Evolutionary conservation across 2,888 invertebrate genomes (phyloP).

Genomic region (Caenorhabditis afra): DNA sequence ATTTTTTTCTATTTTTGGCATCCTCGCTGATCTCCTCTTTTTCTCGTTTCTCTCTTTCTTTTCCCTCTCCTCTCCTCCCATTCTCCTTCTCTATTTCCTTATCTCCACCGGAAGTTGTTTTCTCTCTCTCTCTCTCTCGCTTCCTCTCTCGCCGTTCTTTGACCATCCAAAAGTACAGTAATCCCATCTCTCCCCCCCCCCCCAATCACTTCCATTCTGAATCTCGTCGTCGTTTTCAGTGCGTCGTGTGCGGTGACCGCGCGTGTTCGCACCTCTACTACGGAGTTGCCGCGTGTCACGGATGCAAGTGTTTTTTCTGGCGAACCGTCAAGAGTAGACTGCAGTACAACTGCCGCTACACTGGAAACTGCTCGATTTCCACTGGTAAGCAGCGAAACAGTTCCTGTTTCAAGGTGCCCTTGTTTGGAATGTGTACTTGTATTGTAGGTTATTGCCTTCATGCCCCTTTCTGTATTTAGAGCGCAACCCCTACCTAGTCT

Average conservation of each 20-base stretch:
- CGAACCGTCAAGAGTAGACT: slow-evolving; percentile 76
- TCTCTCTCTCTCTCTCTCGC: slow-evolving; percentile 1
- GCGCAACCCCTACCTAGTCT: no score
- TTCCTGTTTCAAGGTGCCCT: no score
- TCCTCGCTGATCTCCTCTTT: no score
- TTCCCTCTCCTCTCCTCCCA: background rate
- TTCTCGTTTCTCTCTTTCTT: no score
- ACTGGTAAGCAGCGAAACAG: slow-evolving; percentile 56
- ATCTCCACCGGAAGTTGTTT: slow-evolving; percentile 1
- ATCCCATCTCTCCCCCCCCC: background rate
- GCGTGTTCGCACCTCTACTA: slow-evolving; percentile 79
- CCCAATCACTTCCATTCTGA: background rate
- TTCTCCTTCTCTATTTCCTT: background rate
- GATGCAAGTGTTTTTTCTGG: slow-evolving; percentile 79
- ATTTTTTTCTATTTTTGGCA: background rate
- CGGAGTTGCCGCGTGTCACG: slow-evolving; percentile 78
- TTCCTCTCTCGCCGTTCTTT: background rate
- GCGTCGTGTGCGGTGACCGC: slow-evolving; percentile 78
- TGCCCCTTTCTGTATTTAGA: no score
- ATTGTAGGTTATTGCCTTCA: no score
- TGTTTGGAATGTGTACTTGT: no score
- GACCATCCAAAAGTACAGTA: background rate
- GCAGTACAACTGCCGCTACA: slow-evolving; percentile 76
- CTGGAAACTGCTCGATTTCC: slow-evolving; percentile 75
- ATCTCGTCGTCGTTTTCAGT: slow-evolving; percentile 65